Evolutionary conservation across 2,113 vertebrate species (phyloP).

Genomic region (Castor canadensis): DNA sequence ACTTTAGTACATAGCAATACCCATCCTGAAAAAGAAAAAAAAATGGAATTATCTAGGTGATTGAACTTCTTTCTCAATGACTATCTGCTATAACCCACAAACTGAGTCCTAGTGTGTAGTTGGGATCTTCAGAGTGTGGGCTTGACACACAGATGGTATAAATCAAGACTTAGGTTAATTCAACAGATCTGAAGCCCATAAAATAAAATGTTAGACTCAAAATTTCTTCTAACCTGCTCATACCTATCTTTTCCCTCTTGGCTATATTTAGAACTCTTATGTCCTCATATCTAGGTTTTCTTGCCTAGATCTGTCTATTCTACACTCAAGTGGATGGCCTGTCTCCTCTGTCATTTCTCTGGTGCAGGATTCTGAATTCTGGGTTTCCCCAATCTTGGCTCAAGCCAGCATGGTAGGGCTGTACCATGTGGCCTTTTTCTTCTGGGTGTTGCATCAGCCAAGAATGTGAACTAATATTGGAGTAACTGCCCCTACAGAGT

Average conservation of each 20-base stretch:
- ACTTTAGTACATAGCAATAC: too few species aligned
- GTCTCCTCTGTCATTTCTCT: background rate
- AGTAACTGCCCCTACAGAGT: fast-evolving
- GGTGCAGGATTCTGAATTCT: too few species aligned
- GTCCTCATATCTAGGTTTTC: background rate
- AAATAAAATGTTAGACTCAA: background rate
- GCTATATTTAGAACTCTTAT: background rate
- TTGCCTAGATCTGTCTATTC: background rate
- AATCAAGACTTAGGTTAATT: background rate
- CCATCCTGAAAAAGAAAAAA: too few species aligned
- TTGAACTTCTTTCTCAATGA: background rate
- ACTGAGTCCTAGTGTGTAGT: background rate
- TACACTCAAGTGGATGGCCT: fast-evolving
- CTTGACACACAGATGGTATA: fast-evolving
- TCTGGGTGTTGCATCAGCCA: background rate
- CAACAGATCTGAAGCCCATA: background rate
- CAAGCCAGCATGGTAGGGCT: too few species aligned
- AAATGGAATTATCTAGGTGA: background rate
- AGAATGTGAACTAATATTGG: background rate
- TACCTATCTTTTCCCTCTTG: background rate
- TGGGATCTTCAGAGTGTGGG: background rate
- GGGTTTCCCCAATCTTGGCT: background rate
- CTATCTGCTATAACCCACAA: background rate
- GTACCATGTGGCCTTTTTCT: background rate
- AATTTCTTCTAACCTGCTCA: background rate